Conservation (phyloP, 2,113 vertebrate genomes). For the Rhinichthys klamathensis region DNA sequence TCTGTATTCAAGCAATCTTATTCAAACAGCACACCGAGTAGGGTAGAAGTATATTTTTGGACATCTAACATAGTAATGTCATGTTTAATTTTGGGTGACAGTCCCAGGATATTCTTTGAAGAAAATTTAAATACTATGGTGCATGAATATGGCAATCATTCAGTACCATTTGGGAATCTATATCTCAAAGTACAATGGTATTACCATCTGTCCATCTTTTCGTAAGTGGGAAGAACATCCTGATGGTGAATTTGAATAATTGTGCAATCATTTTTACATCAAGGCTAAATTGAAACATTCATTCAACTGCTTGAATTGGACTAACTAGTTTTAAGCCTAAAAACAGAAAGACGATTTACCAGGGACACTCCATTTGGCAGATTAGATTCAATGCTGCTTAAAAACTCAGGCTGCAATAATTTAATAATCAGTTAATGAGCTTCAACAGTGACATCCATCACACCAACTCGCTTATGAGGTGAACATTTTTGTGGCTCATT, state of each 20-base stretch:
- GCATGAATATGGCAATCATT: neutral
- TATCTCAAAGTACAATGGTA: neutral
- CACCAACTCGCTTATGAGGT: neutral
- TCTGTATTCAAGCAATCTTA: neutral
- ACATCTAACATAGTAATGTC: neutral
- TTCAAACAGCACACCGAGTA: neutral
- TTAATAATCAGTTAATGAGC: conserved; percentile 33
- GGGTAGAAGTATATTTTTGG: neutral
- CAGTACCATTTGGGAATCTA: neutral
- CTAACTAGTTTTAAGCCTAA: conserved; percentile 21
- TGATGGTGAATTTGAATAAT: neutral
- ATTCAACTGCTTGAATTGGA: conserved; percentile 7
- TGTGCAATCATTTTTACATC: conserved; percentile 4
- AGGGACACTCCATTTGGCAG: conserved; percentile 30
- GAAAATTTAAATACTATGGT: neutral
- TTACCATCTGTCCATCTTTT: neutral
- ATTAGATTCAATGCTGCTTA: conserved; percentile 29
- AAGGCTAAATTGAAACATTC: conserved; percentile 21
- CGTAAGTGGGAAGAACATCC: neutral
- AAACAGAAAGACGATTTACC: conserved; percentile 38
- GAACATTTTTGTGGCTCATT: conserved; percentile 12
- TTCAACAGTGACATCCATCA: conserved; percentile 37
- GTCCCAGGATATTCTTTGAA: neutral
- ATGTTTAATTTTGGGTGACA: neutral
- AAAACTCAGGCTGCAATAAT: conserved; percentile 38